A percentile compares a stretch with the other conserved stretches of the same genome.
These are phyloP conservation scores for Mionectes macconnelli DNA, from an alignment of 2,113 vertebrate genomes.

Conservation along the genomic window DNA sequence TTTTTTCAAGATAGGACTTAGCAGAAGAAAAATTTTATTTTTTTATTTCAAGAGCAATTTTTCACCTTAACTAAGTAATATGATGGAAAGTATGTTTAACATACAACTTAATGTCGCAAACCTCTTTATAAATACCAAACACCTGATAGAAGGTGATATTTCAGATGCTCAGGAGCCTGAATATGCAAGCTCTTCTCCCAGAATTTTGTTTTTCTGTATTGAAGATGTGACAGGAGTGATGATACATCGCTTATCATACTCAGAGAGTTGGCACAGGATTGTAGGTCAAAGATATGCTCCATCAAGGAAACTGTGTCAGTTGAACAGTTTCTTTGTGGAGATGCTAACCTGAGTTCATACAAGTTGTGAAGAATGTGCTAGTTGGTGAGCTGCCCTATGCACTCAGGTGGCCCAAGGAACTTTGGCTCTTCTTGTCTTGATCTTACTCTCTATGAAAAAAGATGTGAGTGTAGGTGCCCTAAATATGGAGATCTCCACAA, in stretches of 20 bases:
- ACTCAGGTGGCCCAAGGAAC: neutral
- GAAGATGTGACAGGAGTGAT: neutral
- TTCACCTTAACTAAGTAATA: neutral
- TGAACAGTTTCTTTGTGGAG: neutral
- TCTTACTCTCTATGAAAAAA: neutral
- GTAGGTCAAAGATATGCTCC: neutral
- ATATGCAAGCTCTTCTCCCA: neutral
- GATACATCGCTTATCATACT: neutral
- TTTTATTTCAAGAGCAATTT: neutral
- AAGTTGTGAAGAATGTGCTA: neutral
- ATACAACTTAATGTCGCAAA: neutral
- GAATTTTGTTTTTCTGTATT: neutral
- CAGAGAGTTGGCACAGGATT: neutral
- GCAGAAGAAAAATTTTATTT: neutral
- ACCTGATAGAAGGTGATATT: neutral
- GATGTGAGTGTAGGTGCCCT: fast-evolving
- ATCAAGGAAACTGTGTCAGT: neutral
- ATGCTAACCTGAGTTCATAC: neutral
- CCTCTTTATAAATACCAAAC: neutral
- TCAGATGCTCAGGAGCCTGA: neutral
- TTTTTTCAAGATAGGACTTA: neutral
- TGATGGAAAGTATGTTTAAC: neutral
- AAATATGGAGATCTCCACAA: neutral
- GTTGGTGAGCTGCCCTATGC: neutral
- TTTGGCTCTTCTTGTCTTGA: neutral